Percentiles rank a stretch among this genome's conserved stretches.
Conservation (phyloP, 92 coral and sea anemone species). For the Phenganax marumi region DNA sequence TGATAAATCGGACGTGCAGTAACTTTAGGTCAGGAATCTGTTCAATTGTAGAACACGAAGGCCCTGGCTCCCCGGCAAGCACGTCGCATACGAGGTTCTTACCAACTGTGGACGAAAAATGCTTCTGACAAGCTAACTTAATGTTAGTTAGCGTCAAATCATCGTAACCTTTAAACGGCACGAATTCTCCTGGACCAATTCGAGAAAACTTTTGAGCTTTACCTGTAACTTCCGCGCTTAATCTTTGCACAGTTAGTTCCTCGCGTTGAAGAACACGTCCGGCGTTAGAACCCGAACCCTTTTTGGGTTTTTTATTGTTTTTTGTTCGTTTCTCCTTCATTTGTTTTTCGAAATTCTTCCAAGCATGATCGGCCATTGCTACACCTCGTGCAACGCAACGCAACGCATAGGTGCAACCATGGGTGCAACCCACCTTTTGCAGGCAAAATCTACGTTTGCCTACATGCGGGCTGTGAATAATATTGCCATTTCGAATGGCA, state of each 20-base stretch:
- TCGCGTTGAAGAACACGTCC: conserved; percentile 32
- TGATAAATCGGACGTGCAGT: conserved; percentile 22
- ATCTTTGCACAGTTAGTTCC: conserved; percentile 39
- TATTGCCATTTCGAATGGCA: too few species aligned
- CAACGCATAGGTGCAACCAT: too few species aligned
- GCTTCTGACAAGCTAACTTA: conserved; percentile 42
- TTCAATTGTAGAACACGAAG: conserved; percentile 39
- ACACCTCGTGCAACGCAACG: too few species aligned
- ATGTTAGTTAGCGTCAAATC: conserved; percentile 30
- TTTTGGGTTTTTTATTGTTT: neutral
- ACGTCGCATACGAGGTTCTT: conserved; percentile 34
- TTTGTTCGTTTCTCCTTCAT: conserved; percentile 45
- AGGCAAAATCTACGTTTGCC: too few species aligned
- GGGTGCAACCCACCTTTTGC: too few species aligned
- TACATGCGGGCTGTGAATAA: too few species aligned
- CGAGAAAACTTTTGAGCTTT: conserved; percentile 43
- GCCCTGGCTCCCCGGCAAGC: conserved; percentile 45
- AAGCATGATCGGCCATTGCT: conserved; percentile 49
- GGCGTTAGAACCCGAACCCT: conserved; percentile 7
- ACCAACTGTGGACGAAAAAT: conserved; percentile 44
- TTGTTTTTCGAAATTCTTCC: conserved; percentile 39
- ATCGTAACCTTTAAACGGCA: conserved; percentile 40
- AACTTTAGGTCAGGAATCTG: conserved; percentile 40
- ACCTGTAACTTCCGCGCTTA: conserved; percentile 43
- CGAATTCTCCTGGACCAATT: conserved; percentile 40